Base-by-base conservation (phyloP, 2,113 vertebrate genomes). In the Istiophorus platypterus region DNA sequence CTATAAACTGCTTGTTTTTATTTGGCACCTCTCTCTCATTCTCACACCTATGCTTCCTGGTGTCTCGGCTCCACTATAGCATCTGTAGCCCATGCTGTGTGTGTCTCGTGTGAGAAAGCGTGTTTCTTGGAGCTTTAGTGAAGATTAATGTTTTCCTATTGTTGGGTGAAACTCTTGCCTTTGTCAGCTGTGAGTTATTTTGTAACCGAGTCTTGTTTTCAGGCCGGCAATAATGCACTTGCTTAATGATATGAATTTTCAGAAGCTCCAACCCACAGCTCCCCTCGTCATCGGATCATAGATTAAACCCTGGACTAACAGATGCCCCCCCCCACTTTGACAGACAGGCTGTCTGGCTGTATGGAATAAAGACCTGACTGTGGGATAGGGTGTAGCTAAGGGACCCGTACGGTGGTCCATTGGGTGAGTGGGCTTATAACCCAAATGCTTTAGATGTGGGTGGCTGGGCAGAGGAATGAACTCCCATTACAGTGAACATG, bases 31-130 rank as follows among this genome's bases (percentile, higher is more conserved):
- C 78, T 26, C n/a, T 57, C n/a, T 52, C 59, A 49, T 63, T 80
- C 39, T 92, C 87, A 34, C 93, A 92, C 94, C 88, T 89, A 31
- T 61, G 78, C 89, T 91, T 95, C 94, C 93, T 94, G 85, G 65
- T 67, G 78, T 57, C 85, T 83, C 78, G 49, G 61, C 84, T 87
- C 85, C 83, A 78, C 37, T 26, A 26, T 52, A 24, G 64, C 17
- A 54, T 82, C 76, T 87, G 77, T 12, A 31, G 63, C 59, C 1
- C 29, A 7, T 18, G 2, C 65, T 66, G n/a, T 34, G 11, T 56
- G 56, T 51, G 67, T 26, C 17, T 64, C 27, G 39, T 51, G 42
- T 47, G 73, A 71, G 81, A 42, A 24, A n/a, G 63, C 26, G 29
- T n/a, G 31, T 56, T 45, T 71, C 69, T 74, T 27, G 74, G 39